Conservation (phyloP, 2,797 vertebrate genomes). For the Anabas testudineus region DNA sequence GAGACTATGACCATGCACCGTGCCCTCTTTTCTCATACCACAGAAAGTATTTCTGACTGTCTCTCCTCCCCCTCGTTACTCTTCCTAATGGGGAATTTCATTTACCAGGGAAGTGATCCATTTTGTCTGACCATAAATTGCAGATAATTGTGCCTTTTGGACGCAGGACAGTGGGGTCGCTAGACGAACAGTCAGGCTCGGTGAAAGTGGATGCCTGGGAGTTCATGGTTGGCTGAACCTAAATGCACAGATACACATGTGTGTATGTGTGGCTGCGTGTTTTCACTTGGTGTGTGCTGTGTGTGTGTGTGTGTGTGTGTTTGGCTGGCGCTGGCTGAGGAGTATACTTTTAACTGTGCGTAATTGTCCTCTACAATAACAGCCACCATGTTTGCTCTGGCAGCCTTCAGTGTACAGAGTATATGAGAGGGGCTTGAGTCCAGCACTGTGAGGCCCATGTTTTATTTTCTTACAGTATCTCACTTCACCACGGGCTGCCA, state of each 20-base stretch:
- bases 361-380: slow-evolving; percentile 78
- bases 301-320: slow-evolving; percentile 15
- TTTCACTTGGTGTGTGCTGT: slow-evolving; percentile 41
- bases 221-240: slow-evolving; percentile 65
- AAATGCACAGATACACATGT: slow-evolving; percentile 47
- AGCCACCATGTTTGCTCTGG: slow-evolving; percentile 76
- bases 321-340: slow-evolving; percentile 45
- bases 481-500: slow-evolving; percentile 63
- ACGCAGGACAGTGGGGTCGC: slow-evolving; percentile 57
- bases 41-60: slow-evolving; percentile 57
- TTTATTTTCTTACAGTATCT: slow-evolving; percentile 79
- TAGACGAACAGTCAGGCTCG: slow-evolving; percentile 53
- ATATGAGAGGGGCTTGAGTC: slow-evolving; percentile 47
- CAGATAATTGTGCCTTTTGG: slow-evolving; percentile 77
- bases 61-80: slow-evolving; percentile 63
- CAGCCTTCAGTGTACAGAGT: slow-evolving; percentile 42
- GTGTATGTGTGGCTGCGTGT: slow-evolving; percentile 40
- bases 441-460: slow-evolving; percentile 51
- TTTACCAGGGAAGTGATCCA: slow-evolving; percentile 73
- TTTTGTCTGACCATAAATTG: slow-evolving; percentile 78
- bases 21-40: slow-evolving; percentile 42
- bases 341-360: slow-evolving; percentile 65
- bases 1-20: slow-evolving; percentile 10
- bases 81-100: slow-evolving; percentile 76
- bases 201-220: slow-evolving; percentile 76